Evolutionary conservation across 2,797 vertebrate genomes (phyloP).

Genomic region (Neosilurus mollespiculum): DNA sequence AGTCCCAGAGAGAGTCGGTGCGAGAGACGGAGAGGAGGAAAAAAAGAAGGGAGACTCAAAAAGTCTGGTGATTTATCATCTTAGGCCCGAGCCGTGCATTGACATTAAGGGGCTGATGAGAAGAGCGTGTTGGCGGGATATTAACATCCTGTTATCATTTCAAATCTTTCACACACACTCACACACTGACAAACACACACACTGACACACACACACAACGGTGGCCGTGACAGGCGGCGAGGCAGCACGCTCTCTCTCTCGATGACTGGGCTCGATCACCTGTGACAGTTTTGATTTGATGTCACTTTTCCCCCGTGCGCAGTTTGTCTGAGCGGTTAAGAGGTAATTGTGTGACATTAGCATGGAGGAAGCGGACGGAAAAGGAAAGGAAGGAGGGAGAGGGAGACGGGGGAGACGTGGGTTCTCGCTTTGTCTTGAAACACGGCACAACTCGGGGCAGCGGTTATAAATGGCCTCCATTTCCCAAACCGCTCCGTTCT

Average conservation of each 20-base stretch:
- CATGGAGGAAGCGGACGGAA: constrained; percentile 65
- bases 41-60: constrained; percentile 59
- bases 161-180: constrained; percentile 58
- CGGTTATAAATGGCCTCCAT: constrained; percentile 84
- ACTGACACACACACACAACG: constrained; percentile 55
- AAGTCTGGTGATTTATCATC: constrained; percentile 78
- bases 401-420: constrained; percentile 57
- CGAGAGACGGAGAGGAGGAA: constrained; percentile 32
- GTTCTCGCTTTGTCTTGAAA: constrained; percentile 75
- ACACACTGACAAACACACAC: constrained; percentile 55
- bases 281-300: constrained; percentile 99
- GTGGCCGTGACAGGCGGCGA: constrained; percentile 53
- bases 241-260: constrained; percentile 69
- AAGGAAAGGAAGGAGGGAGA: constrained; percentile 44
- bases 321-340: constrained; percentile 99
- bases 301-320: constrained; percentile 90
- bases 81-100: constrained; percentile 59
- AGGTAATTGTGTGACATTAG: constrained; percentile 99
- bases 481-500: constrained; percentile 74
- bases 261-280: constrained; percentile 99
- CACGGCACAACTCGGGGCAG: constrained; percentile 72
- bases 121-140: constrained; percentile 61
- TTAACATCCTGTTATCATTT: constrained; percentile 61
- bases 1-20: constrained; percentile 74
- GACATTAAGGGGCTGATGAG: constrained; percentile 59